phyloP scores from a whole-genome alignment of 37 sponge, comb jelly and placozoan genomes.

The Geodia barretti region DNA sequence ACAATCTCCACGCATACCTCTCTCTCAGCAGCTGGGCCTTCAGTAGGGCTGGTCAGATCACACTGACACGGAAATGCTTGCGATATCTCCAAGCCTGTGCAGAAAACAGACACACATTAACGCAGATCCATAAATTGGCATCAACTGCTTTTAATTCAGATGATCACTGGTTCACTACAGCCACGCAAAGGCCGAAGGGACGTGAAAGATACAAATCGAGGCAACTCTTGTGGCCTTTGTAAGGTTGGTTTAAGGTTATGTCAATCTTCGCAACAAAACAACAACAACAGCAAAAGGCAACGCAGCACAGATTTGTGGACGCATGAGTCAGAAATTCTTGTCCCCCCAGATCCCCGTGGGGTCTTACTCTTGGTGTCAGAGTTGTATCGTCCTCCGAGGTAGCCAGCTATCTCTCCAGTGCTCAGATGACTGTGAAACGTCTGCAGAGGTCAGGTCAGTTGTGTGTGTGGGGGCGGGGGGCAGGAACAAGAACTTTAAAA shows the following conservation, averaged over 20 bases:
- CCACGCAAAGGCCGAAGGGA: neutral
- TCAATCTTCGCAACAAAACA: no score
- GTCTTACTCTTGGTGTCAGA: conserved; percentile 48
- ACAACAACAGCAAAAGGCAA: no score
- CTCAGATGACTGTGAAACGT: conserved; percentile 80
- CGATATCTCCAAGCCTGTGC: conserved; percentile 40
- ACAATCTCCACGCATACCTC: no score
- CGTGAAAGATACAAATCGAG: no score
- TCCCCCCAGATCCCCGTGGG: no score
- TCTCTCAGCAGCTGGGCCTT: conserved; percentile 9
- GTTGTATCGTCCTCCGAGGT: conserved; percentile 78
- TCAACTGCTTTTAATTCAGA: neutral
- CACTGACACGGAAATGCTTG: conserved; percentile 70
- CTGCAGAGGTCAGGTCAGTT: conserved; percentile 15
- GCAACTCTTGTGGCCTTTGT: no score
- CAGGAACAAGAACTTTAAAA: neutral
- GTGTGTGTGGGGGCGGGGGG: neutral
- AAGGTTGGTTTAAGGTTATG: no score
- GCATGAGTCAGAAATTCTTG: no score
- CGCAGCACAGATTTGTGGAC: no score
- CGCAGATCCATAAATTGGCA: neutral
- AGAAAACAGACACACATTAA: neutral
- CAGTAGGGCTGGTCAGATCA: conserved; percentile 14
- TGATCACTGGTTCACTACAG: neutral
- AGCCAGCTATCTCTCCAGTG: conserved; percentile 73